Percentiles rank a stretch among this genome's conserved stretches.
Evolutionary conservation across 1,140 invertebrate genomes (phyloP).

Genomic region (Scylla paramamosain): DNA sequence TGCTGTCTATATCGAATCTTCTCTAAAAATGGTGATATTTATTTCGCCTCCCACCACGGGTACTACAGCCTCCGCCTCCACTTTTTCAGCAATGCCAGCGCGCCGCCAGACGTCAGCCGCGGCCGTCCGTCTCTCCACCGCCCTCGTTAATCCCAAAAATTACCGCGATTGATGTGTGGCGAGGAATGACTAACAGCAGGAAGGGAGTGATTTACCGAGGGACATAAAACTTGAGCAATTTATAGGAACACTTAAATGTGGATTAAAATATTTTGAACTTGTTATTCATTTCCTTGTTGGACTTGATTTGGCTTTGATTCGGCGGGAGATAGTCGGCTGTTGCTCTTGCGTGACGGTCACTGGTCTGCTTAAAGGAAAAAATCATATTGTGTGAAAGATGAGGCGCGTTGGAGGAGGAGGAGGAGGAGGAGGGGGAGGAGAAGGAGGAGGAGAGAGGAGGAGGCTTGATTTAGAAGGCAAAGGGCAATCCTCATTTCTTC

Average conservation of each 20-base stretch:
- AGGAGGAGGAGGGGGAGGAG: too few species aligned
- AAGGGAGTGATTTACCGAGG: not conserved
- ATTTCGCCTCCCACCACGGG: not conserved
- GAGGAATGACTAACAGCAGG: slow-evolving; percentile 11
- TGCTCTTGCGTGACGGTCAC: not conserved
- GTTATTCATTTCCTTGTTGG: not conserved
- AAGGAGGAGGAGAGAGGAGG: too few species aligned
- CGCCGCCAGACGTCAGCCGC: not conserved
- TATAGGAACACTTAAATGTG: not conserved
- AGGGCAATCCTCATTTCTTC: too few species aligned
- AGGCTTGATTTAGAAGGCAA: too few species aligned
- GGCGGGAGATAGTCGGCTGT: not conserved
- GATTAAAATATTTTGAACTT: not conserved
- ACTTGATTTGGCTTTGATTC: not conserved
- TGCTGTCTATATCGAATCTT: not conserved
- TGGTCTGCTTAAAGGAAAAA: not conserved
- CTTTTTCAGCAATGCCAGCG: not conserved
- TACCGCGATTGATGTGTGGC: not conserved
- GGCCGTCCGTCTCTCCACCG: not conserved
- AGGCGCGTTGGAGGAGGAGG: not conserved
- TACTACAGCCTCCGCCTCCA: not conserved
- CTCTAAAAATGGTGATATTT: not conserved
- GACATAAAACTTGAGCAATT: not conserved
- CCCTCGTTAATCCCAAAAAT: slow-evolving; percentile 5
- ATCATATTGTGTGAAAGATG: not conserved